phyloP scores from a whole-genome alignment of 2,797 vertebrate genomes.

The Sciaenops ocellatus region DNA sequence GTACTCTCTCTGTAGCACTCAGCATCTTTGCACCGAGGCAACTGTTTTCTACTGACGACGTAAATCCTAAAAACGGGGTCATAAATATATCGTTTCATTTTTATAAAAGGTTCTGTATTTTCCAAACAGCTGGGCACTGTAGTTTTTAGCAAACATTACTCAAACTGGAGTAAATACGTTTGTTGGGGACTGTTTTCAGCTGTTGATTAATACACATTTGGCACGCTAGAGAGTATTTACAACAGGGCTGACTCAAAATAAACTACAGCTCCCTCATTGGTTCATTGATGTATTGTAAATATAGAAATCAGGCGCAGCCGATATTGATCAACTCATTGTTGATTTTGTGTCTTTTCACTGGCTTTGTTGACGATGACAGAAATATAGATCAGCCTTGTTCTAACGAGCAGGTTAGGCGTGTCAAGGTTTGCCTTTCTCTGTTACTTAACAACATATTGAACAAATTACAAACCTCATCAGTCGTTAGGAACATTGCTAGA shows the following conservation, averaged over 20 bases:
- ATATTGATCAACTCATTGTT: neutral
- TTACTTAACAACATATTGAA: slow-evolving; percentile 58
- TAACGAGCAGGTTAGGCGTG: slow-evolving; percentile 6
- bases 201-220: neutral
- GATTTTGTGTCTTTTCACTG: neutral
- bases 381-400: neutral
- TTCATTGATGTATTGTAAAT: slow-evolving; percentile 1
- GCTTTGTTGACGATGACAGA: neutral
- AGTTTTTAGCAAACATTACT: slow-evolving; percentile 6
- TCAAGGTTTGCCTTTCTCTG: slow-evolving; percentile 18
- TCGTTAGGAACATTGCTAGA: slow-evolving; percentile 53
- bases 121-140: neutral
- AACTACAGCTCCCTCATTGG: neutral
- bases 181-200: slow-evolving; percentile 13
- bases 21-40: neutral
- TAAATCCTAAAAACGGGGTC: neutral
- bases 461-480: slow-evolving; percentile 60
- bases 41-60: neutral
- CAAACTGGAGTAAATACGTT: neutral
- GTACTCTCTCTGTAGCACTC: neutral
- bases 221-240: neutral
- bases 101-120: neutral
- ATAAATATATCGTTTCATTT: neutral
- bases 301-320: neutral
- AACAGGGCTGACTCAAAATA: neutral